Conservation (phyloP, 2,797 vertebrate genomes). For the Hydrocynus forskahlii region DNA sequence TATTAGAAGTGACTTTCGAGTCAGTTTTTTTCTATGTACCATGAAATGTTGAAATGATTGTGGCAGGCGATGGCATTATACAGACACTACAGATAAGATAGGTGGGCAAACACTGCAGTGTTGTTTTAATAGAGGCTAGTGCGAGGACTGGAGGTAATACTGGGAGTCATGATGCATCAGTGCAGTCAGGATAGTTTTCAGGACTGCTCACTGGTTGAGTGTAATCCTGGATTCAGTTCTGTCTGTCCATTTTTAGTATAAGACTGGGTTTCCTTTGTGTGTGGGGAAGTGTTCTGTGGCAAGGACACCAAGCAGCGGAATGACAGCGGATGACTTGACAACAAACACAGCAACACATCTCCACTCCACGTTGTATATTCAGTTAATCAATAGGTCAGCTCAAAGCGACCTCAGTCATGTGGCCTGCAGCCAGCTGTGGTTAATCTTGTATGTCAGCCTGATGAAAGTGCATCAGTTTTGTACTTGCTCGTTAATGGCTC, state of each 20-base stretch:
- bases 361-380: constrained; percentile 20
- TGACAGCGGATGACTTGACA: background rate
- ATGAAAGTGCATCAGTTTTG: background rate
- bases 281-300: background rate
- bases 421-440: background rate
- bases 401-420: constrained; percentile 1
- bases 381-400: constrained; percentile 24
- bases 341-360: constrained; percentile 21
- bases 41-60: no score
- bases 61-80: background rate
- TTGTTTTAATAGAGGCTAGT: background rate
- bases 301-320: background rate
- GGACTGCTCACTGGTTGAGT: background rate
- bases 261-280: background rate
- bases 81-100: background rate
- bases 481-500: constrained; percentile 10
- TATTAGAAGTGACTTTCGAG: background rate
- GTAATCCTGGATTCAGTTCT: background rate
- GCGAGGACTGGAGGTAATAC: background rate
- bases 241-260: background rate
- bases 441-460: background rate
- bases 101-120: background rate
- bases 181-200: background rate
- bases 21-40: no score
- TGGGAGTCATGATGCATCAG: background rate